phyloP scores from a whole-genome alignment of 1,140 invertebrate species.

The Leucophenga varia region DNA sequence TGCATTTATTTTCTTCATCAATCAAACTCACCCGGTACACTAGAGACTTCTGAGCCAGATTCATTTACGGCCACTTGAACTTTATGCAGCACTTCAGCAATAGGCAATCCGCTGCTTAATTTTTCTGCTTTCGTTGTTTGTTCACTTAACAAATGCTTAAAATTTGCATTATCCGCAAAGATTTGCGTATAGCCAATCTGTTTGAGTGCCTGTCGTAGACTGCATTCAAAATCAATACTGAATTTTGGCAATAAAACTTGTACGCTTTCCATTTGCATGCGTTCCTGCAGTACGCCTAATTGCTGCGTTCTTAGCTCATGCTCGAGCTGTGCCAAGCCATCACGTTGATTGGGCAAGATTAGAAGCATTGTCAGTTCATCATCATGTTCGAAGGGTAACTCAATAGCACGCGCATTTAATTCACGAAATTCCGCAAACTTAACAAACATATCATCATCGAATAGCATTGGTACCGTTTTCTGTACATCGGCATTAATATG shows the following conservation, averaged over 20 bases:
- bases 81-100: constrained; percentile 42
- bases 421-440: constrained; percentile 52
- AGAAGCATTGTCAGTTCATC: constrained; percentile 62
- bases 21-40: too few species aligned
- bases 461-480: constrained; percentile 43
- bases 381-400: constrained; percentile 58
- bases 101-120: constrained; percentile 23
- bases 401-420: constrained; percentile 55
- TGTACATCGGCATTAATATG: constrained; percentile 16
- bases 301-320: constrained; percentile 56
- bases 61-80: constrained; percentile 40
- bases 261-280: constrained; percentile 53
- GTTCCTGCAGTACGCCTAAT: constrained; percentile 45
- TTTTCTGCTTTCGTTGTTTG: background rate
- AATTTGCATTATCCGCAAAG: constrained; percentile 36
- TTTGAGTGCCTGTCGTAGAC: constrained; percentile 32
- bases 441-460: constrained; percentile 51
- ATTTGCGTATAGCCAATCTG: constrained; percentile 42
- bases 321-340: constrained; percentile 60
- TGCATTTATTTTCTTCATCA: too few species aligned
- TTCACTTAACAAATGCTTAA: constrained; percentile 37
- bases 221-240: constrained; percentile 63
- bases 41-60: constrained; percentile 43
- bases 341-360: constrained; percentile 61
- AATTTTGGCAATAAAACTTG: constrained; percentile 69